Evolutionary conservation across 2,888 invertebrate species (phyloP).

Genomic region (Auanema sp.): DNA sequence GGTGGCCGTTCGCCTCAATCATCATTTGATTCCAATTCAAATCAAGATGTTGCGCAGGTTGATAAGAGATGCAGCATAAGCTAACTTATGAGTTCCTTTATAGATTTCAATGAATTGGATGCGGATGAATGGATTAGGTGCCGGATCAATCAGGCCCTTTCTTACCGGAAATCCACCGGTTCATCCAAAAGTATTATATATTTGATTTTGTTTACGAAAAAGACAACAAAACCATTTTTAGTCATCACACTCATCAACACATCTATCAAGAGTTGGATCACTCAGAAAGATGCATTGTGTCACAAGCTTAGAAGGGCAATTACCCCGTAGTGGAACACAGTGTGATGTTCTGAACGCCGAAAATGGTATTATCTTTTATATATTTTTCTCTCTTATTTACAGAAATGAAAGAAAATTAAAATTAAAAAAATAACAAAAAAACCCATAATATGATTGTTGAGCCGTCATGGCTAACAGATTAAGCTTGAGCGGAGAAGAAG

Average conservation of each 20-base stretch:
- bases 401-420: too few species aligned
- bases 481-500: too few species aligned
- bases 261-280: conserved; percentile 33
- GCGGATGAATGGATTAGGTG: conserved; percentile 57
- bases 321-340: conserved; percentile 25
- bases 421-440: too few species aligned
- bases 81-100: conserved; percentile 6
- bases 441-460: too few species aligned
- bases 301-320: conserved; percentile 30
- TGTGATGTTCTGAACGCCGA: conserved; percentile 21
- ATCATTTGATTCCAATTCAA: conserved; percentile 57
- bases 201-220: not conserved
- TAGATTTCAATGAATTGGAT: conserved; percentile 61
- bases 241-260: conserved; percentile 29
- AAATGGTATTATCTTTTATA: too few species aligned
- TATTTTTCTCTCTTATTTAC: too few species aligned
- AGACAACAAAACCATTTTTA: not conserved
- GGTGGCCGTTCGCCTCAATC: conserved; percentile 57
- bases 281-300: conserved; percentile 37
- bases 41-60: conserved; percentile 54
- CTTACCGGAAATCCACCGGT: conserved; percentile 29
- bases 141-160: conserved; percentile 35
- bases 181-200: conserved; percentile 30
- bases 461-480: too few species aligned
- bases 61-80: not conserved